Percentiles rank a stretch among this genome's conserved stretches.
Conservation (phyloP, 2,888 invertebrate genomes). For the Podabrus alpinus region DNA sequence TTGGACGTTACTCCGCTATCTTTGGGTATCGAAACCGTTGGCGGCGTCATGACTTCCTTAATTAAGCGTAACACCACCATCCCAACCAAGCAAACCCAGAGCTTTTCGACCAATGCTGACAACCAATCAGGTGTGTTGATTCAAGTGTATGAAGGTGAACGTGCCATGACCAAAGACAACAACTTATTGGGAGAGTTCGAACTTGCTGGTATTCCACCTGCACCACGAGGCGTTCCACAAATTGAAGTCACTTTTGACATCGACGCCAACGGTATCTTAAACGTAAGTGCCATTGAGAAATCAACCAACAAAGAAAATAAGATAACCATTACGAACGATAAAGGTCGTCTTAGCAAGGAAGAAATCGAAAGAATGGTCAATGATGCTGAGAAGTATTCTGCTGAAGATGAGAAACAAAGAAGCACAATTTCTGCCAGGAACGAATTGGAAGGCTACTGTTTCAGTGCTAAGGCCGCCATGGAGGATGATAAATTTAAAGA, state of each 20-base stretch:
- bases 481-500: too few relatives aligned
- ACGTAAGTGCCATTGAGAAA: conserved; percentile 49
- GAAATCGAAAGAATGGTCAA: conserved; percentile 99
- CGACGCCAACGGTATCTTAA: too few relatives aligned
- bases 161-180: conserved; percentile 94
- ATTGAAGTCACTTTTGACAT: too few relatives aligned
- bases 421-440: too few relatives aligned
- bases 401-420: too few relatives aligned
- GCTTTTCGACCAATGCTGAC: conserved; percentile 98
- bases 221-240: conserved; percentile 93
- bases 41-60: conserved; percentile 70
- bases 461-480: too few relatives aligned
- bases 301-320: conserved; percentile 73
- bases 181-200: conserved; percentile 93
- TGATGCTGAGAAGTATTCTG: too few relatives aligned
- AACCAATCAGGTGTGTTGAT: conserved; percentile 99
- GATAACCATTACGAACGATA: too few relatives aligned
- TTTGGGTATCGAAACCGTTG: too few relatives aligned
- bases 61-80: conserved; percentile 98
- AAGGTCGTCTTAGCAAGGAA: conserved; percentile 88
- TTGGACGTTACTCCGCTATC: too few relatives aligned
- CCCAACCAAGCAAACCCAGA: conserved; percentile 96
- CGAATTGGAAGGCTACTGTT: too few relatives aligned
- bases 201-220: conserved; percentile 89
- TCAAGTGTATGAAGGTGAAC: too few relatives aligned